These are phyloP conservation scores for Atherinomorus stipes DNA, from an alignment of 2,113 vertebrate genomes.

Conservation along the genomic window DNA sequence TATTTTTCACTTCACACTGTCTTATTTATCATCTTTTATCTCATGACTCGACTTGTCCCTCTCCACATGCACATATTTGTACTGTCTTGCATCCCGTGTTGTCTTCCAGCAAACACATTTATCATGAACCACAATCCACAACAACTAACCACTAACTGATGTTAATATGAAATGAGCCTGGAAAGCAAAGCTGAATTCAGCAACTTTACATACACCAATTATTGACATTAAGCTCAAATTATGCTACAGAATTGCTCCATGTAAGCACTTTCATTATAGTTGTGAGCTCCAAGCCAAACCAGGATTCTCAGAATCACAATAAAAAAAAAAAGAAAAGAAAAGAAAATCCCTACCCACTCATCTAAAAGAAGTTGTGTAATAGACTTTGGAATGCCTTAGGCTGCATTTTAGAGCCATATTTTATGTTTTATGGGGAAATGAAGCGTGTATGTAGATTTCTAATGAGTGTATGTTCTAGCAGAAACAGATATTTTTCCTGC, in stretches of 20 bases:
- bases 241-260: constrained; percentile 34
- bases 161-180: constrained; percentile 47
- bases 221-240: constrained; percentile 48
- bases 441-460: constrained; percentile 52
- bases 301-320: constrained; percentile 48
- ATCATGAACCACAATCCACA: constrained; percentile 31
- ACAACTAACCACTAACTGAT: constrained; percentile 69
- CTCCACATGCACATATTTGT: constrained; percentile 32
- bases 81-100: constrained; percentile 38
- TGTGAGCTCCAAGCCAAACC: constrained; percentile 43
- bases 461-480: constrained; percentile 30
- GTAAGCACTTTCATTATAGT: constrained; percentile 51
- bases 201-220: constrained; percentile 55
- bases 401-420: constrained; percentile 57
- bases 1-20: constrained; percentile 27
- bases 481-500: constrained; percentile 33
- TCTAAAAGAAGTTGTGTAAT: constrained; percentile 62
- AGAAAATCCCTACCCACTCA: constrained; percentile 19
- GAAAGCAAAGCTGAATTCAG: constrained; percentile 57
- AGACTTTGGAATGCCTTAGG: constrained; percentile 53
- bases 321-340: not conserved
- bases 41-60: constrained; percentile 21
- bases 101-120: constrained; percentile 41
- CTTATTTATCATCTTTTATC: constrained; percentile 43
- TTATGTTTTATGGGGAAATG: constrained; percentile 62